A percentile compares a stretch with the other conserved stretches of the same genome.
phyloP scores from a whole-genome alignment of 1,140 invertebrate genomes.

The Samia ricini region DNA sequence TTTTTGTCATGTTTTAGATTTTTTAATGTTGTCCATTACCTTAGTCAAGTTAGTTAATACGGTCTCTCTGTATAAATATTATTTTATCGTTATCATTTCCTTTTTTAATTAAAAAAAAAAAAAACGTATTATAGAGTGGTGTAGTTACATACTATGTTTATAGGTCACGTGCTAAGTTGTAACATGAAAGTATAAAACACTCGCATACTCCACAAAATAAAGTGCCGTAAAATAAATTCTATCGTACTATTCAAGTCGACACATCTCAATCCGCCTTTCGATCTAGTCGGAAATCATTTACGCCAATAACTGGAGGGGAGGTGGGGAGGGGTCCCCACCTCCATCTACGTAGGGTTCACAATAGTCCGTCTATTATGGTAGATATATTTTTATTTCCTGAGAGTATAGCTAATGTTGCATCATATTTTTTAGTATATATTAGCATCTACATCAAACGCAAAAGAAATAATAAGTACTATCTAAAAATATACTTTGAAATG shows the following conservation, averaged over 20 bases:
- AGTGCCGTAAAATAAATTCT: conserved; percentile 26
- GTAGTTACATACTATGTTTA: background rate
- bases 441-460: too few species aligned
- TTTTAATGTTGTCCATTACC: too few species aligned
- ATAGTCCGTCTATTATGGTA: background rate
- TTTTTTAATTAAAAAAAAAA: background rate
- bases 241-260: conserved; percentile 20
- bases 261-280: conserved; percentile 27
- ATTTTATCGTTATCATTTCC: too few species aligned
- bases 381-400: too few species aligned
- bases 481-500: too few species aligned
- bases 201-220: conserved; percentile 8
- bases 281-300: conserved; percentile 44
- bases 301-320: conserved; percentile 40
- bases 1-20: too few species aligned
- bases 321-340: background rate
- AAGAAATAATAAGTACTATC: too few species aligned
- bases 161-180: background rate
- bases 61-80: too few species aligned
- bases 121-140: background rate
- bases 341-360: background rate
- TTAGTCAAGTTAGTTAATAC: too few species aligned
- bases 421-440: too few species aligned
- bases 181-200: background rate
- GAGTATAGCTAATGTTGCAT: too few species aligned